Base-by-base conservation (phyloP, 2,888 invertebrate genomes). In the Steinernema carpocapsae region DNA sequence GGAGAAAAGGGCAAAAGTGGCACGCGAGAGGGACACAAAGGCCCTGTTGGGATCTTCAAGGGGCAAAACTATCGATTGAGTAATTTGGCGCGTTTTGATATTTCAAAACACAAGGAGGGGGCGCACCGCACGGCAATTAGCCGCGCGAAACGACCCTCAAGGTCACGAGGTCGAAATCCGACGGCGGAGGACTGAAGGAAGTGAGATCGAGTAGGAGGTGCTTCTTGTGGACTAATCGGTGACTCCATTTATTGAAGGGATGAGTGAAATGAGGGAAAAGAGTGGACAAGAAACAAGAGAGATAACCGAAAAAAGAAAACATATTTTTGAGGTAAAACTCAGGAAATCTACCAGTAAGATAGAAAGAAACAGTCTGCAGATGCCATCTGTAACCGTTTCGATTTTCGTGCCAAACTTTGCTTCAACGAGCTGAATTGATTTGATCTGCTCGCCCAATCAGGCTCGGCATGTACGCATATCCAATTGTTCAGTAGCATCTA, bases 1-100 rank as follows among this genome's bases (percentile, higher is more conserved):
- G 48, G n/a, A 48, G 14, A 48, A 48, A 64, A 64, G 64, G 24
- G 64, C 64, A 29, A 17, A 17, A 26, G 17, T 4, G 12, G 37
- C 37, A 10, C 3, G 37, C 2, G 17, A 48, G 48, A 17, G 19
- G 48, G 48, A 48, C 48, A 17, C 6, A 48, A 7, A 19, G 48
- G 19, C 48, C 48, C 43, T 48, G 3, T 19, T n/a, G 26, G 64
- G 32, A 56, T 24, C 56, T 17, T 29, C 32, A 64, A 37, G 37
- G 64, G 64, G 32, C 26, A 22, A 56, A 19, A 56, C 29, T 64
- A 64, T 64, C 64, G 64, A 64, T 64, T 26, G 64, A 26, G 64
- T 64, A 32, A 64, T 64, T 64, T 48, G 7, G 48, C 64, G 64
- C 64, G 56, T 29, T 26, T 29, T n/a, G 56, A 56, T 56, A 56